Evolutionary conservation across 2,888 invertebrate genomes (phyloP).

Genomic region (Drosophila merina): DNA sequence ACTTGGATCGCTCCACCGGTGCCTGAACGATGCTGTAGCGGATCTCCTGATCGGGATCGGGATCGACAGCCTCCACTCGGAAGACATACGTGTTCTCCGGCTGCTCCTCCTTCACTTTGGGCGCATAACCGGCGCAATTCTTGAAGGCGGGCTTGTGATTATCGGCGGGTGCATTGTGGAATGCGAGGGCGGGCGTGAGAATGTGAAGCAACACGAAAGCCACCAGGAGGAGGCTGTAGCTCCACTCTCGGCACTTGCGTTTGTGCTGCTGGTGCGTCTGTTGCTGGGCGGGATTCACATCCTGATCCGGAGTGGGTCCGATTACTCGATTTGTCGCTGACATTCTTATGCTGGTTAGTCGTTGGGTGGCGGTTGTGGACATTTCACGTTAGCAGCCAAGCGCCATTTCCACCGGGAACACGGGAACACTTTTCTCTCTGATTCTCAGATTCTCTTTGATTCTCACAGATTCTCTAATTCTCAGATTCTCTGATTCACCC

Average conservation of each 20-base stretch:
- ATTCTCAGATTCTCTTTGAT: background rate
- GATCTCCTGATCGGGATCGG: slow-evolving; percentile 91
- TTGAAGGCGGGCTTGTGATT: slow-evolving; percentile 95
- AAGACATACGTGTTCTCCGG: slow-evolving; percentile 90
- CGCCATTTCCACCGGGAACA: slow-evolving; percentile 40
- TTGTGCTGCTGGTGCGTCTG: slow-evolving; percentile 66
- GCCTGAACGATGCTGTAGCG: slow-evolving; percentile 92
- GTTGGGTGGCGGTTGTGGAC: slow-evolving; percentile 25
- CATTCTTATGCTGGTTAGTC: slow-evolving; percentile 68
- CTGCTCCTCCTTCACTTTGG: slow-evolving; percentile 92
- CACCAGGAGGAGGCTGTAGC: slow-evolving; percentile 24
- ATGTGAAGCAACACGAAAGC: slow-evolving; percentile 24
- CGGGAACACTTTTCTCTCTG: slow-evolving; percentile 9
- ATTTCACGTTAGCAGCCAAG: slow-evolving; percentile 46
- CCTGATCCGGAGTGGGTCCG: slow-evolving; percentile 22
- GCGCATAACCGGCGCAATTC: slow-evolving; percentile 92
- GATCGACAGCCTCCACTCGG: slow-evolving; percentile 83
- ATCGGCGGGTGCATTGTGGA: slow-evolving; percentile 82
- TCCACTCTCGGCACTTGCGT: slow-evolving; percentile 58
- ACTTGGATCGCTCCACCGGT: slow-evolving; percentile 90
- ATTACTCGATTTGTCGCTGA: slow-evolving; percentile 37
- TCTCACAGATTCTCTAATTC: too few species aligned
- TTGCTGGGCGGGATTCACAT: slow-evolving; percentile 60
- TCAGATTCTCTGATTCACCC: slow-evolving; percentile 54
- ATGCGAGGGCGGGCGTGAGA: slow-evolving; percentile 34